Evolutionary conservation across 2,797 vertebrate species (phyloP).

Genomic region (Cyclura pinguis): DNA sequence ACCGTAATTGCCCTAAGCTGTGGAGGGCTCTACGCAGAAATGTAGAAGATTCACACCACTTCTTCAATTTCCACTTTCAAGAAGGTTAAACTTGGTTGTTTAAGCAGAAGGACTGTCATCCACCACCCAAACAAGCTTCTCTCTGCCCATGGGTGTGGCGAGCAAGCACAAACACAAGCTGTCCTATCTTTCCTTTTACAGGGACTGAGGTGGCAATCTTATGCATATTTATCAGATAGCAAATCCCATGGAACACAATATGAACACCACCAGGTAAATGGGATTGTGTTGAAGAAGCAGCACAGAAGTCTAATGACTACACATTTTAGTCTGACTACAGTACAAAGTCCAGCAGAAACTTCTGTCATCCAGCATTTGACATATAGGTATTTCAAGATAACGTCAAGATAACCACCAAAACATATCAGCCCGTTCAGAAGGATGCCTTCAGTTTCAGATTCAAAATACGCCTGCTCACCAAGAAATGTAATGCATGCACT

Average conservation of each 20-base stretch:
- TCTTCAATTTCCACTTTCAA: not conserved
- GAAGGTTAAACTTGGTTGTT: not conserved
- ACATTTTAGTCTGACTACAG: not conserved
- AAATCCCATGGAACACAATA: not conserved
- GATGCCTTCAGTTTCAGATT: not conserved
- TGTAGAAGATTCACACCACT: not conserved
- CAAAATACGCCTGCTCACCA: not conserved
- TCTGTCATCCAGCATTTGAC: not conserved
- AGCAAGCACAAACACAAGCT: not conserved
- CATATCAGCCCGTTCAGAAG: not conserved
- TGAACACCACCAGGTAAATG: not conserved
- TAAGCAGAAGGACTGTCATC: not conserved
- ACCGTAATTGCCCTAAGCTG: not conserved
- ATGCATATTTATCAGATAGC: not conserved
- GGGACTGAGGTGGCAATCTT: too few relatives aligned
- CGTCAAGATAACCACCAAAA: not conserved
- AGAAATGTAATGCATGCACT: not conserved
- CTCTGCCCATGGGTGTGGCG: too few relatives aligned
- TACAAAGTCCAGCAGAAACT: not conserved
- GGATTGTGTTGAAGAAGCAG: not conserved
- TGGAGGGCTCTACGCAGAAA: not conserved
- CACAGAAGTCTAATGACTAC: not conserved
- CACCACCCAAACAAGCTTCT: not conserved
- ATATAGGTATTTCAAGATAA: not conserved
- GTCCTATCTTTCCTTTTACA: not conserved